Conservation (phyloP, 2,797 vertebrate species). For the Sebastes cheni region DNA sequence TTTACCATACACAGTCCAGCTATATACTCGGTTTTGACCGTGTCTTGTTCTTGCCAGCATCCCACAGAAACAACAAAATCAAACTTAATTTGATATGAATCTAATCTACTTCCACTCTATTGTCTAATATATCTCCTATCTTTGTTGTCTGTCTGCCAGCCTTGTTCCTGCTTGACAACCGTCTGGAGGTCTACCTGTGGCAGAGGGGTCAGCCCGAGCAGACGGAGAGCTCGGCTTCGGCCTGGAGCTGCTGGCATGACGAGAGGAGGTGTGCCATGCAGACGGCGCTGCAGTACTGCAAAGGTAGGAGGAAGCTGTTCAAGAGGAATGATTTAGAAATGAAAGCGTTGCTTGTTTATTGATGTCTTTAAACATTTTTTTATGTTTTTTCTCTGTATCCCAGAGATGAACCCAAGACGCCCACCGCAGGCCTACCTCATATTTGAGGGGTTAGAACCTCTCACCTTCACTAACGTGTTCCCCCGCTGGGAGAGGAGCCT, state of each 20-base stretch:
- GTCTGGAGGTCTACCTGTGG: constrained; percentile 87
- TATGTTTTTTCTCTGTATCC: neutral
- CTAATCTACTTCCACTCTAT: neutral
- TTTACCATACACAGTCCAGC: too few relatives aligned
- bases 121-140: neutral
- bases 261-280: constrained; percentile 84
- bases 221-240: constrained; percentile 51
- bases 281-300: constrained; percentile 83
- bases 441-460: constrained; percentile 79
- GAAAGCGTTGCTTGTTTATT: accelerated
- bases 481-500: constrained; percentile 80
- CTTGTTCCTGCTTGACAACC: constrained; percentile 85
- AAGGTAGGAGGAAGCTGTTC: constrained; percentile 64
- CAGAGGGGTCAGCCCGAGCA: constrained; percentile 72
- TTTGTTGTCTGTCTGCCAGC: constrained; percentile 60
- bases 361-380: neutral
- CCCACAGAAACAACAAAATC: neutral
- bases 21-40: too few relatives aligned
- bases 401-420: constrained; percentile 83
- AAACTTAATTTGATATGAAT: neutral
- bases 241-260: constrained; percentile 68
- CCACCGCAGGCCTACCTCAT: constrained; percentile 83
- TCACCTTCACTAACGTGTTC: constrained; percentile 88
- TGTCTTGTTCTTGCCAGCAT: neutral
- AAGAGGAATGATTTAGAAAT: neutral